Evolutionary conservation across 1,140 invertebrate genomes (phyloP).

Genomic region (Leptinotarsa undecemlineata): DNA sequence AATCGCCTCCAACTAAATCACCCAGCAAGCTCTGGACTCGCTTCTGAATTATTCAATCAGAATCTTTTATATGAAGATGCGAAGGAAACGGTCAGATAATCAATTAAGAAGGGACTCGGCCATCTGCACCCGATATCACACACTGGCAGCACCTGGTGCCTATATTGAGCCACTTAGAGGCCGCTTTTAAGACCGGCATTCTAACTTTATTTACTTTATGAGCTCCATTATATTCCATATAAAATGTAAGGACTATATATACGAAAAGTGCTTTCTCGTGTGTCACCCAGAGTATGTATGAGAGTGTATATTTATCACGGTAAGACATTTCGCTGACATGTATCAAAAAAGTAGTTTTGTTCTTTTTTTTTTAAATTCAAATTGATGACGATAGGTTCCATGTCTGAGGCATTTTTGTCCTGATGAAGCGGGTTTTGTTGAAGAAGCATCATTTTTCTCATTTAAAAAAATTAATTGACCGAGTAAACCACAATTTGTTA

Average conservation of each 20-base stretch:
- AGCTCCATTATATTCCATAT: constrained; percentile 15
- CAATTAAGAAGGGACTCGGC: constrained; percentile 8
- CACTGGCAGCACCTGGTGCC: constrained; percentile 18
- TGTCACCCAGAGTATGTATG: not conserved
- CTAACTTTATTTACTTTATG: constrained; percentile 16
- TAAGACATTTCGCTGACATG: not conserved
- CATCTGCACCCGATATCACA: constrained; percentile 19
- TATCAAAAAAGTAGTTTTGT: not conserved
- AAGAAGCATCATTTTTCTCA: no score
- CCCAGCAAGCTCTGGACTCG: no score
- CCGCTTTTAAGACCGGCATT: constrained; percentile 15
- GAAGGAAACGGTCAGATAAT: constrained; percentile 15
- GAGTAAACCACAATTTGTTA: no score
- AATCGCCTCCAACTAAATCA: no score
- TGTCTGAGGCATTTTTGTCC: no score
- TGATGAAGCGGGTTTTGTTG: no score
- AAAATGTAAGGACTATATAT: not conserved
- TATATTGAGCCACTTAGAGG: constrained; percentile 19
- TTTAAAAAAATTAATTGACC: no score
- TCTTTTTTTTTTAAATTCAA: not conserved
- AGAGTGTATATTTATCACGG: not conserved
- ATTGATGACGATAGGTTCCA: no score
- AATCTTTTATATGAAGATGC: constrained; percentile 4
- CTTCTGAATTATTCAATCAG: constrained; percentile 8
- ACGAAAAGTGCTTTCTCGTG: not conserved